phyloP scores from a whole-genome alignment of 2,888 invertebrate genomes.

The Chironomus riparius region DNA sequence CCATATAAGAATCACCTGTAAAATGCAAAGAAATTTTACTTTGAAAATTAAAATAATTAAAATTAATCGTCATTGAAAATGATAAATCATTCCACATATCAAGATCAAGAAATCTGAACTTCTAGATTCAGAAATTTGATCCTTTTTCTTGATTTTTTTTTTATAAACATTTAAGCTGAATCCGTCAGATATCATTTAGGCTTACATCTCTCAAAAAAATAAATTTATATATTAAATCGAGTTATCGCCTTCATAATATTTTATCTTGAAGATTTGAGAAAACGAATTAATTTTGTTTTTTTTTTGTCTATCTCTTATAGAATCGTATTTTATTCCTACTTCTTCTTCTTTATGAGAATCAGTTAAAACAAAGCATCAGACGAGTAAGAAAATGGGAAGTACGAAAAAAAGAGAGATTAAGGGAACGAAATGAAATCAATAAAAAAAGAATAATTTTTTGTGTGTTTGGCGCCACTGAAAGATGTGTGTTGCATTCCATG shows the following conservation, averaged over 20 bases:
- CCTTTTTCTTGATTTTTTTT: background rate
- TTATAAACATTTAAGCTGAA: background rate
- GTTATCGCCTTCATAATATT: conserved; percentile 18
- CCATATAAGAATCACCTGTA: conserved; percentile 5
- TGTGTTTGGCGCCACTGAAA: conserved; percentile 20
- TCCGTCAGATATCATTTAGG: conserved; percentile 5
- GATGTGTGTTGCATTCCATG: background rate
- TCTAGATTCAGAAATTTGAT: background rate
- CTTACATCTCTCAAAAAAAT: conserved; percentile 8
- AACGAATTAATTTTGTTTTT: background rate
- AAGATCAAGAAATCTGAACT: background rate
- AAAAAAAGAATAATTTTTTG: conserved; percentile 2
- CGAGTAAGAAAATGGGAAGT: background rate
- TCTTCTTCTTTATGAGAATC: background rate
- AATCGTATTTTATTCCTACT: too few relatives aligned
- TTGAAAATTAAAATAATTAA: background rate
- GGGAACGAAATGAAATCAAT: conserved; percentile 17
- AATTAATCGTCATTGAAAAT: background rate
- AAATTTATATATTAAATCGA: background rate
- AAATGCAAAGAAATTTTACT: background rate
- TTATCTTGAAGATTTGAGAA: background rate
- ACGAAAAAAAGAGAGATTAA: conserved; percentile 1
- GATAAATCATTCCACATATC: conserved; percentile 19
- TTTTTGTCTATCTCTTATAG: too few relatives aligned
- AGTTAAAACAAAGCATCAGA: conserved; percentile 7